Evolutionary conservation across 1,140 invertebrate species (phyloP).

Genomic region (Nephila pilipes): DNA sequence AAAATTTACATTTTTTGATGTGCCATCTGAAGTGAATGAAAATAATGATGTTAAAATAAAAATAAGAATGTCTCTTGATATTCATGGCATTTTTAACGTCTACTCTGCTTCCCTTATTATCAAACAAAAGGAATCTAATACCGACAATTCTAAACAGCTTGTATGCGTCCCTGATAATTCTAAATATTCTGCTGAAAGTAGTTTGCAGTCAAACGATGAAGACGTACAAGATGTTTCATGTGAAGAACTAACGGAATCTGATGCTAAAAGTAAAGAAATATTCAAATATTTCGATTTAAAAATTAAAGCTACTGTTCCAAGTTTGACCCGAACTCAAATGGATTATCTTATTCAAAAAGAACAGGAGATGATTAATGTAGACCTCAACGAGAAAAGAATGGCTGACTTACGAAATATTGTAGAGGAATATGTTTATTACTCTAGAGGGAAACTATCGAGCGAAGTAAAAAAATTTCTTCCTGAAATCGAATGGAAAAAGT

Average conservation of each 20-base stretch:
- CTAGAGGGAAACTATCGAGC: constrained; percentile 81
- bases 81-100: constrained; percentile 94
- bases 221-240: neutral
- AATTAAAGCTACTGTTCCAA: constrained; percentile 87
- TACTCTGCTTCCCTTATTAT: constrained; percentile 92
- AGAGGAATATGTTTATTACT: constrained; percentile 99
- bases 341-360: constrained; percentile 15
- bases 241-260: neutral
- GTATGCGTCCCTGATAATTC: neutral
- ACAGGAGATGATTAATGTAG: constrained; percentile 91
- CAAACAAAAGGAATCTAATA: constrained; percentile 82
- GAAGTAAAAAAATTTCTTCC: neutral
- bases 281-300: constrained; percentile 89
- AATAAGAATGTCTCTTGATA: constrained; percentile 95
- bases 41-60: constrained; percentile 95
- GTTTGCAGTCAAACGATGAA: neutral
- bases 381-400: constrained; percentile 95
- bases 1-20: constrained; percentile 90
- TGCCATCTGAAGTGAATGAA: constrained; percentile 91
- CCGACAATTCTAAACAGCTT: neutral
- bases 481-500: neutral
- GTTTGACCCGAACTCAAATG: constrained; percentile 87
- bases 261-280: neutral
- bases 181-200: neutral
- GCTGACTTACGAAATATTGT: constrained; percentile 97